These are phyloP conservation scores for Coracias cyanogaster DNA, from an alignment of 2,797 vertebrate species.

Conservation along the genomic window DNA sequence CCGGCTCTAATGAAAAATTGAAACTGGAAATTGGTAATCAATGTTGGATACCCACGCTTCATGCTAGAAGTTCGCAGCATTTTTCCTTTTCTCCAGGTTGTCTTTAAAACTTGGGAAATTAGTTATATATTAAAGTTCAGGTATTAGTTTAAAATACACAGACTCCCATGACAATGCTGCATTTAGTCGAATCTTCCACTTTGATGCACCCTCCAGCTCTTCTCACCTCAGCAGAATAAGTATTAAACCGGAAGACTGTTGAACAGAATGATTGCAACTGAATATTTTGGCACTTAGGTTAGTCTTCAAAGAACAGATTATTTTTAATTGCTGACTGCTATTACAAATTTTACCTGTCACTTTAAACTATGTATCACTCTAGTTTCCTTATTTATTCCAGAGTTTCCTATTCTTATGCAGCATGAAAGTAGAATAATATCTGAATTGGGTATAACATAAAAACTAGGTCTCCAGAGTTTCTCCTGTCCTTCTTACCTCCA, in stretches of 20 bases:
- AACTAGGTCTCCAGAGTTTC: background rate
- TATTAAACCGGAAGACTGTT: background rate
- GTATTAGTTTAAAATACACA: background rate
- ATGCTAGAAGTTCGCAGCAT: background rate
- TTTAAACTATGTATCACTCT: background rate
- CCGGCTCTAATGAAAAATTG: background rate
- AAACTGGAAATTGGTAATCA: background rate
- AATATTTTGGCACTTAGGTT: background rate
- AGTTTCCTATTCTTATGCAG: background rate
- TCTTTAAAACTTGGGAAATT: background rate
- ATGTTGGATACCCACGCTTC: background rate
- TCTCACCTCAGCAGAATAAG: background rate
- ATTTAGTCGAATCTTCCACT: background rate
- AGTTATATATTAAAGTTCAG: background rate
- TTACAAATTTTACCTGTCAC: background rate
- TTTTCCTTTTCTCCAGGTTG: background rate
- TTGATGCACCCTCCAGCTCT: background rate
- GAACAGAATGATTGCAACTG: background rate
- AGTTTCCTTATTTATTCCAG: background rate
- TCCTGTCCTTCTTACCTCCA: background rate
- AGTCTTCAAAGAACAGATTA: background rate
- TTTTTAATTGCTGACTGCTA: background rate
- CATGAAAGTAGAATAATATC: background rate
- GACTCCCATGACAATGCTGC: background rate
- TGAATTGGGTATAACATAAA: background rate